A percentile compares a stretch with the other conserved stretches of the same genome.
phyloP scores from a whole-genome alignment of 2,797 vertebrate species.

The Bucorvus abyssinicus region DNA sequence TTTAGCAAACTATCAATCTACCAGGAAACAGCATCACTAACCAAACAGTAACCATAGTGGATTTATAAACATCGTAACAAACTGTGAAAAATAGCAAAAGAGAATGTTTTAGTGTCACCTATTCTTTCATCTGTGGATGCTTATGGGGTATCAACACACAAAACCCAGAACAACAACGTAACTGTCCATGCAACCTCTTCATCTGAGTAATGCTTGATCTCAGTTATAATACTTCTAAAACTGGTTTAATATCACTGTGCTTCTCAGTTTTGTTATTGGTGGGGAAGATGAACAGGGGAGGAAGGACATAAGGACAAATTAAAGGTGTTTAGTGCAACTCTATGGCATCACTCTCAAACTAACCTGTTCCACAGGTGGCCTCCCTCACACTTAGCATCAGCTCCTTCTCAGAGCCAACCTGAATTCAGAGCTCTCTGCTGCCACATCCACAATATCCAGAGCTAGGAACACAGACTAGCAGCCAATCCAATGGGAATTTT shows the following conservation, averaged over 20 bases:
- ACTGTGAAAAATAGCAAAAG: too few relatives aligned
- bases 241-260: background rate
- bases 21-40: too few relatives aligned
- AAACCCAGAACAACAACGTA: background rate
- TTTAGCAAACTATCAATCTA: too few relatives aligned
- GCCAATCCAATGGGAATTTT: background rate
- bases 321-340: background rate
- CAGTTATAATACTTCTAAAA: background rate
- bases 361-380: fast-evolving
- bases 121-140: background rate
- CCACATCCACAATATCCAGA: fast-evolving
- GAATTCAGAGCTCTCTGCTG: background rate
- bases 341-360: fast-evolving
- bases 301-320: background rate
- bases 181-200: background rate
- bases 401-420: background rate
- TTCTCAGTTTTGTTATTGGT: background rate
- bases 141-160: fast-evolving
- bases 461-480: background rate
- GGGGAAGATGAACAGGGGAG: fast-evolving
- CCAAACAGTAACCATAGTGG: too few relatives aligned
- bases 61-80: too few relatives aligned
- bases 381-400: background rate
- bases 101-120: too few relatives aligned
- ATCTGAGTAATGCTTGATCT: fast-evolving